Evolutionary conservation across 2,797 vertebrate species (phyloP).

Genomic region (Threskiornis aethiopicus): DNA sequence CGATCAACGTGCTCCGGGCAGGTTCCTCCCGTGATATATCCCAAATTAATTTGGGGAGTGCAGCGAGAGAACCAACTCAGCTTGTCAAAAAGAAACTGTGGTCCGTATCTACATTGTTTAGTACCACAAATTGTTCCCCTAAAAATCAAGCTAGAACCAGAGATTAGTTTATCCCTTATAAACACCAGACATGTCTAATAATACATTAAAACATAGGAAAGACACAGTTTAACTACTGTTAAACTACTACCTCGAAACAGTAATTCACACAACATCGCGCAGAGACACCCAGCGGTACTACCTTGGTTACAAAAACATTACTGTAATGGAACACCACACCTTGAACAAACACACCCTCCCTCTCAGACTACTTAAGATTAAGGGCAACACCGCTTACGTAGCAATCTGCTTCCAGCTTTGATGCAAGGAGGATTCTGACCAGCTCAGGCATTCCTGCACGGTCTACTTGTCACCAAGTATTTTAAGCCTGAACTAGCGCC

Average conservation of each 20-base stretch:
- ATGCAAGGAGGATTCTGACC: background rate
- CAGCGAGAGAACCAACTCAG: background rate
- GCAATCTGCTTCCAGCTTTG: background rate
- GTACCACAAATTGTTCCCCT: rapidly evolving
- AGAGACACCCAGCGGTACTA: rapidly evolving
- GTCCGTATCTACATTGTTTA: rapidly evolving
- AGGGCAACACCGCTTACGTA: background rate
- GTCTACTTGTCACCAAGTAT: background rate
- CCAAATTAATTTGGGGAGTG: background rate
- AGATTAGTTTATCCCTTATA: rapidly evolving
- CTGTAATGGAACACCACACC: background rate
- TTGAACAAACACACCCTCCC: background rate
- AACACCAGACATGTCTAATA: rapidly evolving
- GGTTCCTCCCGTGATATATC: background rate
- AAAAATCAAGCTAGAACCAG: background rate
- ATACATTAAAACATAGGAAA: background rate
- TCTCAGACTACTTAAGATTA: background rate
- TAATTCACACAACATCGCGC: background rate
- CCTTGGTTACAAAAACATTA: background rate
- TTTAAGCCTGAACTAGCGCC: background rate
- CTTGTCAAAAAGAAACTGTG: background rate
- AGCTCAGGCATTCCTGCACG: background rate
- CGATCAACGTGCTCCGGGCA: background rate
- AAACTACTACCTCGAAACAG: background rate
- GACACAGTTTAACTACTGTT: background rate